These are phyloP conservation scores for Chiridota heheva DNA, from an alignment of 35 echinoderm and acorn worm genomes.

Conservation along the genomic window DNA sequence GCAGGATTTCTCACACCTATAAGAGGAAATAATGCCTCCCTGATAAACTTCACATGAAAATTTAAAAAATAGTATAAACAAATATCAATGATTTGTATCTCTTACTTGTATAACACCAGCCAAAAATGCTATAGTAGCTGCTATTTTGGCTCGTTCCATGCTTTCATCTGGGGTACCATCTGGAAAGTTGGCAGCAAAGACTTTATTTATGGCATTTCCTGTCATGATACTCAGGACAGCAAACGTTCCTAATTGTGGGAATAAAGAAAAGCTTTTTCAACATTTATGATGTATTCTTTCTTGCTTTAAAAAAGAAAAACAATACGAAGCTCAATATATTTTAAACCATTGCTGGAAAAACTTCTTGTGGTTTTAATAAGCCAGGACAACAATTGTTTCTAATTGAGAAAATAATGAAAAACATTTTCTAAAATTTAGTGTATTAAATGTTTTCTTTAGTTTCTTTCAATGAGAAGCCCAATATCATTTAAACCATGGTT, in stretches of 20 bases:
- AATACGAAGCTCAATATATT: no score
- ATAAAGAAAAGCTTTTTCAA: not conserved
- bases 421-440: no score
- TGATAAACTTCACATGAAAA: not conserved
- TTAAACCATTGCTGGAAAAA: no score
- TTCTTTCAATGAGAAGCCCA: no score
- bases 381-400: no score
- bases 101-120: conserved; percentile 73
- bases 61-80: not conserved
- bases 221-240: conserved; percentile 80
- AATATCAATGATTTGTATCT: not conserved
- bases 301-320: not conserved
- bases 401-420: no score
- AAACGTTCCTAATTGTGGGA: conserved; percentile 56
- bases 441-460: no score
- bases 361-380: no score
- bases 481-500: no score
- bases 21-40: not conserved
- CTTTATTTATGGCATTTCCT: conserved; percentile 46
- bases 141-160: conserved; percentile 21
- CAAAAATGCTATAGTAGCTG: conserved; percentile 36
- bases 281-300: not conserved
- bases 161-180: conserved; percentile 15
- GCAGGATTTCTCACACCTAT: not conserved
- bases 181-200: conserved; percentile 19